These are phyloP conservation scores for Hydractinia symbiolongicarpus DNA, from an alignment of 30 jellyfish, hydroid and myxozoan genomes.

Conservation along the genomic window DNA sequence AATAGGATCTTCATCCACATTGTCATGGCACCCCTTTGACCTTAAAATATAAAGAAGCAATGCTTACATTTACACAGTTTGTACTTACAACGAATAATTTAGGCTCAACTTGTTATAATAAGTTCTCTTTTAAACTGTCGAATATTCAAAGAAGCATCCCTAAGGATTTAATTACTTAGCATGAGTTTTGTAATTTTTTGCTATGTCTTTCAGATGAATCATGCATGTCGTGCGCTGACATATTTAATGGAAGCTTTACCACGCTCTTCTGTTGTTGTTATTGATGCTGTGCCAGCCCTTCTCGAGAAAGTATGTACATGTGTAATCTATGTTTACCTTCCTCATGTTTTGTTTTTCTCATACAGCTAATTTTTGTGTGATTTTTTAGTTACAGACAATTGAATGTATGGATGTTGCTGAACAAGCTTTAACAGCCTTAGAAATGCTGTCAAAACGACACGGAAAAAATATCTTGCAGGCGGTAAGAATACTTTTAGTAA, in stretches of 20 bases:
- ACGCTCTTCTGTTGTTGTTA: constrained; percentile 93
- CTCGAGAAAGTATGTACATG: constrained; percentile 67
- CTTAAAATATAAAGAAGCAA: too few species aligned
- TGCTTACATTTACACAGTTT: too few species aligned
- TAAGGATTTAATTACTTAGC: not conserved
- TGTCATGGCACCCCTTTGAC: too few species aligned
- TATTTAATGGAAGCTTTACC: constrained; percentile 98
- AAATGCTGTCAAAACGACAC: constrained; percentile 89
- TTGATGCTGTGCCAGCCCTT: constrained; percentile 87
- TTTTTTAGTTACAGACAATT: constrained; percentile 70
- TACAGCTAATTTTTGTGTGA: not conserved
- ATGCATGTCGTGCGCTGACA: constrained; percentile 95
- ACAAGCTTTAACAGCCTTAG: constrained; percentile 91
- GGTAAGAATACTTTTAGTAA: constrained; percentile 38
- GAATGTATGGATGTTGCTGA: constrained; percentile 99
- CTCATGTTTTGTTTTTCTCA: too few species aligned
- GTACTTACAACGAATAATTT: too few species aligned
- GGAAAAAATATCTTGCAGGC: constrained; percentile 91
- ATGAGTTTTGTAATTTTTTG: not conserved
- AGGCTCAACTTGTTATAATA: too few species aligned
- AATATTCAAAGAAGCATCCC: too few species aligned
- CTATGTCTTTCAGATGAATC: constrained; percentile 59
- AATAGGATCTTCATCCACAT: too few species aligned
- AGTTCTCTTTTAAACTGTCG: too few species aligned
- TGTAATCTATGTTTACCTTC: not conserved